phyloP scores from a whole-genome alignment of 2,797 vertebrate species.

The Sebastes steindachneri region DNA sequence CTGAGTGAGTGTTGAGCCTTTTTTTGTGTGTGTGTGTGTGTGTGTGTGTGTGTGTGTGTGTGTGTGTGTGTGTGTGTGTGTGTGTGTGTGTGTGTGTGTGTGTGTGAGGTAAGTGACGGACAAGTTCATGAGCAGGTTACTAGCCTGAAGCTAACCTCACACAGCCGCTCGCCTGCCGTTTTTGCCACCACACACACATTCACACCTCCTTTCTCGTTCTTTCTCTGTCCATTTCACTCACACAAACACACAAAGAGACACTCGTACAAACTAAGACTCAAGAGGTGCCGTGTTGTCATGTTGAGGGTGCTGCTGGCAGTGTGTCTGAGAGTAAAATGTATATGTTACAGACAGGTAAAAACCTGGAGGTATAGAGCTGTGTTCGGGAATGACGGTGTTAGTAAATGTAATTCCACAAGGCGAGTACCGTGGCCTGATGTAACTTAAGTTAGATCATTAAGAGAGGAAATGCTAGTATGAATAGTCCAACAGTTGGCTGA shows the following conservation, averaged over 20 bases:
- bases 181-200: neutral
- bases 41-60: neutral
- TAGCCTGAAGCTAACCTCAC: conserved; percentile 37
- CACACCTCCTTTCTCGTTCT: neutral
- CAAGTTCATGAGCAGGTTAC: conserved; percentile 38
- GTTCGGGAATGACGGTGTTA: neutral
- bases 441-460: neutral
- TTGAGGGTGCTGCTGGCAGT: neutral
- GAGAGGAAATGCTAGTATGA: neutral
- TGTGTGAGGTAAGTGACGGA: conserved; percentile 14
- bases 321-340: neutral
- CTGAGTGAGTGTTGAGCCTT: conserved; percentile 1
- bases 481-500: neutral
- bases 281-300: neutral
- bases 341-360: neutral
- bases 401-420: neutral
- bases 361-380: neutral
- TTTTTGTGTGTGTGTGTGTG: neutral
- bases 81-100: neutral
- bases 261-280: neutral
- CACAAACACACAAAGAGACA: neutral
- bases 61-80: neutral
- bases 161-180: conserved; percentile 17
- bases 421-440: neutral
- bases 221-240: conserved; percentile 1